Base-by-base conservation (phyloP, 1,140 invertebrate species). In the Drosophila biarmipes region DNA sequence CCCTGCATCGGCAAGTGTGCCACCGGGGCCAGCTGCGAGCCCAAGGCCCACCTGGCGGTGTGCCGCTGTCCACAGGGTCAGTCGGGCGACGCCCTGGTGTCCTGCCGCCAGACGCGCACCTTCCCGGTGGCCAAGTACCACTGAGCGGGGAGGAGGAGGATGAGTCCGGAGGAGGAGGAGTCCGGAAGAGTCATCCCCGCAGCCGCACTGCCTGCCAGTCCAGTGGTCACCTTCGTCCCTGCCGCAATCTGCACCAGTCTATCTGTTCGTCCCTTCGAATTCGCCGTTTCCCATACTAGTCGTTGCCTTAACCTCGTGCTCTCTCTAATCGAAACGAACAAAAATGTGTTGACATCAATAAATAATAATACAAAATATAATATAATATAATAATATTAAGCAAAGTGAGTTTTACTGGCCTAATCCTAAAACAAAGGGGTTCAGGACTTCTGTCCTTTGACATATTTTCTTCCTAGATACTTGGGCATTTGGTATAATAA, bases 31-130 rank as follows among this genome's bases (percentile, higher is more conserved):
- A 87, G 73, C 34, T 92, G 91, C 31, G 90, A 92, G 43, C 77
- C 91, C 6, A 92, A 92, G 63, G 49, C 73, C 55, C 97, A 98
- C 89, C 94, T 97, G 45, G 96, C 97, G 2, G 96, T 97, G 12
- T 98, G 97, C 90, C 96, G 96, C 1, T 98, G 97, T 85, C 95
- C 96, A 0, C 93, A 95, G 34, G 97, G 97, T 52, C 95, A 94
- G 72, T 93, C 94, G n/a, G 96, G 96, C 7, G 95, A 97, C 92
- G 96, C 96, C 3, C 87, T 96, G 4, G 78, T 92, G 29, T 85
- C 86, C 17, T 93, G 92, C 62, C 84, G 85, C 42, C 80, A 84
- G 66, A 84, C 90, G 6, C 85, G 92, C 73, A 79, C 61, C 49
- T 92, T 89, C 63, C 84, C 87, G 8, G 80, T 91, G 62, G 89